Evolutionary conservation across 2,797 vertebrate genomes (phyloP), one percentile per base, ranked within the genome.

Genomic region (Menidia menidia): DNA sequence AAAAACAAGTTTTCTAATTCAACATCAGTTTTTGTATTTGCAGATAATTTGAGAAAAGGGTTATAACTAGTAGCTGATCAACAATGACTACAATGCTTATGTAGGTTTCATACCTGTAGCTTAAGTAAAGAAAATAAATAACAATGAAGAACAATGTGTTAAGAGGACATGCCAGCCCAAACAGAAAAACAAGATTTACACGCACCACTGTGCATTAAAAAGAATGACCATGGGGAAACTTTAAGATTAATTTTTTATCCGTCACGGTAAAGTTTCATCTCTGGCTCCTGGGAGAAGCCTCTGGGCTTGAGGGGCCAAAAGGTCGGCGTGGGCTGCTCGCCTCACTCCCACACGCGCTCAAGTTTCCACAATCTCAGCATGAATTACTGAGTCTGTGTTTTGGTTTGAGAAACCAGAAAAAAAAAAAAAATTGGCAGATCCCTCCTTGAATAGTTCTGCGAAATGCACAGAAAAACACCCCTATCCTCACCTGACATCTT

Each of bases 341-440:
- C 73, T 10, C 52, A 53, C 63, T 72, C 44, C 16, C 15, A 56
- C 39, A 53, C 55, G 47, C 33, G 50, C 53, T 63, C 35, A 41
- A 43, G 25, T 64, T 73, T 64, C 30, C 59, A 78, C 11, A 77
- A 25, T 25, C 25, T 65, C 57, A 53, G 55, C 35, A 45, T 70
- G 61, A 73, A 51, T 35, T 19, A 51, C 73, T 50, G 71, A 25
- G 25, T 25, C 52, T 15, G 14, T 71, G 77, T 80, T 81, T 56
- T 25, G 48, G 62, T 73, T 63, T 32, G 16, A 64, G 69, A 60
- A 48, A 48, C 13, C 60, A 53, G 72, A 79, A 80, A 68, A 58
- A 65, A 80, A 68, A 58, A 65, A 68, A 60, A 82, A 48, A 53
- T 79, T 78, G 87, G 68, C 15, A 14, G 63, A 84, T 32, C 75